phyloP scores from a whole-genome alignment of 2,113 vertebrate species.

The Proteles cristata region DNA sequence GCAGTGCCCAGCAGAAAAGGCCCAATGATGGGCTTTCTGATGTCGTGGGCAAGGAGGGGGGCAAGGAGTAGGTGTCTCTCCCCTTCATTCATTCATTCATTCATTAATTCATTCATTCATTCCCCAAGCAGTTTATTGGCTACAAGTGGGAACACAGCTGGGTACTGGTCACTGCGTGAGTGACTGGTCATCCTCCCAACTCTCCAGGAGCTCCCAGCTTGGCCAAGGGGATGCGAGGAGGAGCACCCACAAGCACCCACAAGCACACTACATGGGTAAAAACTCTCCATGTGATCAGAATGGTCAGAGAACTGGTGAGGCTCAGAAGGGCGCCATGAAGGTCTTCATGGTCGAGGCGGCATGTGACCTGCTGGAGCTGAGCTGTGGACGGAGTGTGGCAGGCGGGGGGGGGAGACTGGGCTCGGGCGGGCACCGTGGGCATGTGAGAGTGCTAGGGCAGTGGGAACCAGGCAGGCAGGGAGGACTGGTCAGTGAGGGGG shows the following conservation, averaged over 20 bases:
- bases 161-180: neutral
- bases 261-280: neutral
- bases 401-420: neutral
- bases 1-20: neutral
- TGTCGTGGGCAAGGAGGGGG: neutral
- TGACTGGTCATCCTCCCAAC: too few relatives aligned
- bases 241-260: neutral
- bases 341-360: neutral
- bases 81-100: neutral
- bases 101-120: neutral
- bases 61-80: neutral
- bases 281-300: neutral
- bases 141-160: neutral
- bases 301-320: neutral
- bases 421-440: fast-evolving
- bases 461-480: neutral
- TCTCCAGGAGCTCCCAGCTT: neutral
- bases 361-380: neutral
- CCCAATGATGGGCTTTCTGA: neutral
- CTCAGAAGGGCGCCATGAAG: neutral
- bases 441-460: neutral
- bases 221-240: neutral
- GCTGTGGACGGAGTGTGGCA: neutral
- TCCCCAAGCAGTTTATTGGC: neutral
- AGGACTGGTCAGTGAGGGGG: too few relatives aligned